These are phyloP conservation scores for Zoanthus sociatus DNA, from an alignment of 92 coral and sea anemone species.

Conservation along the genomic window DNA sequence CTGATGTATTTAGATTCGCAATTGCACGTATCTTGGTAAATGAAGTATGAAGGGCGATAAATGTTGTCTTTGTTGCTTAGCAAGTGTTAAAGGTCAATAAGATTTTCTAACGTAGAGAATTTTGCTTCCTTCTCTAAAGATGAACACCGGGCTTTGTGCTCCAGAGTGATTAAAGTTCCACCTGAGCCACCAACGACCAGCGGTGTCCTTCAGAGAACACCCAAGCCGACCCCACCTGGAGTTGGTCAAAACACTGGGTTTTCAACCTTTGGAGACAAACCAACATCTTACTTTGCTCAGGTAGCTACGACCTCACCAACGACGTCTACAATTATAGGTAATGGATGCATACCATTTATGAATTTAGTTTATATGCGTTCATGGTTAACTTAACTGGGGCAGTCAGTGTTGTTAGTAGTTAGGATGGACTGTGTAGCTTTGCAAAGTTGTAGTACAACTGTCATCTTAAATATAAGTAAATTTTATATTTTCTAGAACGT, in stretches of 20 bases:
- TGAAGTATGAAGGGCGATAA: too few relatives aligned
- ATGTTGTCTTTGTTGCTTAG: too few relatives aligned
- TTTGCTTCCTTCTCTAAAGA: background rate
- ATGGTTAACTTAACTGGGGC: background rate
- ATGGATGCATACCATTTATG: background rate
- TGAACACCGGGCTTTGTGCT: slow-evolving; percentile 49
- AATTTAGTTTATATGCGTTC: background rate
- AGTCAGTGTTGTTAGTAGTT: too few relatives aligned
- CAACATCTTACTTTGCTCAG: background rate
- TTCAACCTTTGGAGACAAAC: slow-evolving; percentile 9
- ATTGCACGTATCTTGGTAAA: too few relatives aligned
- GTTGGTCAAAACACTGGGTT: slow-evolving; percentile 29
- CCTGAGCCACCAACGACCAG: slow-evolving; percentile 46
- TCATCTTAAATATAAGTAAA: too few relatives aligned
- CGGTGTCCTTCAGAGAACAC: slow-evolving; percentile 4
- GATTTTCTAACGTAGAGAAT: background rate
- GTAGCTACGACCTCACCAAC: background rate
- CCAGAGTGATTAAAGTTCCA: slow-evolving; percentile 9
- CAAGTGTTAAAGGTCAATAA: too few relatives aligned
- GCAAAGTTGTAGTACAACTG: too few relatives aligned
- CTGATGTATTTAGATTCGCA: too few relatives aligned
- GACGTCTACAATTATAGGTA: slow-evolving; percentile 23
- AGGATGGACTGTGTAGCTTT: too few relatives aligned
- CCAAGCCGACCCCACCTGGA: slow-evolving; percentile 33
- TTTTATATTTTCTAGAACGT: too few relatives aligned